Conservation (phyloP, 2,113 vertebrate species). For the Limanda limanda region DNA sequence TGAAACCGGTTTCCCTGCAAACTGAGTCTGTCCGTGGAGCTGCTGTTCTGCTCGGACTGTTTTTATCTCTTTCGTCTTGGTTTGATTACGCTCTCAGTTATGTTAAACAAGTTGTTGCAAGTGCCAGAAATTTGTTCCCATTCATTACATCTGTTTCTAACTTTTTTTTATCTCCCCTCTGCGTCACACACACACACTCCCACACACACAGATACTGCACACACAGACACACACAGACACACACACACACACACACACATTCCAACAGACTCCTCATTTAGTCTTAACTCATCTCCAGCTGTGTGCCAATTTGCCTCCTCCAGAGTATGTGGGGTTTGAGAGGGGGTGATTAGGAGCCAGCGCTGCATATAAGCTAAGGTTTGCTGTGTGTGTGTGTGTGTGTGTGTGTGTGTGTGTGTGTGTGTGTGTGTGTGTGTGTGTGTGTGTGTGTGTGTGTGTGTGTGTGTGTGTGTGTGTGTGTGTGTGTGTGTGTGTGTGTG, state of each 20-base stretch:
- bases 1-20: conserved; percentile 34
- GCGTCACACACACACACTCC: conserved; percentile 3
- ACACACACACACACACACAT: conserved; percentile 27
- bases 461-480: conserved; percentile 32
- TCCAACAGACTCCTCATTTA: conserved; percentile 61
- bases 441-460: background rate
- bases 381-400: conserved; percentile 16
- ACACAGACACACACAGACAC: no score
- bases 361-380: conserved; percentile 42
- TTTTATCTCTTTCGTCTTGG: conserved; percentile 43
- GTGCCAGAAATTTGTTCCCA: conserved; percentile 62
- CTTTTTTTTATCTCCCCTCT: conserved; percentile 27
- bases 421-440: conserved; percentile 31
- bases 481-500: conserved; percentile 29
- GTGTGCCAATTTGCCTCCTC: conserved; percentile 74
- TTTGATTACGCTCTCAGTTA: conserved; percentile 62
- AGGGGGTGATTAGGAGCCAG: conserved; percentile 60
- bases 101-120: conserved; percentile 56
- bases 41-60: conserved; percentile 26
- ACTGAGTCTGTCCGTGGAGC: conserved; percentile 2
- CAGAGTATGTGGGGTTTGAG: conserved; percentile 51
- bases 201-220: background rate
- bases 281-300: conserved; percentile 72
- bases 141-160: conserved; percentile 60
- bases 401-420: conserved; percentile 29